Conservation (phyloP, 2,888 invertebrate species). For the Mesoligia furuncula region DNA sequence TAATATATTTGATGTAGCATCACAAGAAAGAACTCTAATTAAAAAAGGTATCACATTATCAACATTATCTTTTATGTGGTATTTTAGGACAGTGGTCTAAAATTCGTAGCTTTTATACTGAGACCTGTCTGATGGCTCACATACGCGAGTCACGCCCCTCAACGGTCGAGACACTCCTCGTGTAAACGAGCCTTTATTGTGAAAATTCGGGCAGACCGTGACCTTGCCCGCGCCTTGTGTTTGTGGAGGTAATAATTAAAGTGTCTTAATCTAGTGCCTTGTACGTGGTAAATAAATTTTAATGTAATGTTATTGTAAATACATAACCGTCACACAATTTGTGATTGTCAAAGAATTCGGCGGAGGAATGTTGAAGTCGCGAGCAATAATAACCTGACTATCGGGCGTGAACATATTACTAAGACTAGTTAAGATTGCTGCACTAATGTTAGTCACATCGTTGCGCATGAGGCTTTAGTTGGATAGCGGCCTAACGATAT, state of each 20-base stretch:
- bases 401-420: not conserved
- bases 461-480: not conserved
- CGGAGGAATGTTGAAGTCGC: not conserved
- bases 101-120: slow-evolving; percentile 15
- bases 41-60: slow-evolving; percentile 16
- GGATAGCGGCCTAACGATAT: slow-evolving; percentile 1
- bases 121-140: slow-evolving; percentile 9
- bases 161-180: not conserved
- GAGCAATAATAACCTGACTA: slow-evolving; percentile 20
- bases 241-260: slow-evolving; percentile 43
- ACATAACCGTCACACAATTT: slow-evolving; percentile 18
- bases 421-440: not conserved
- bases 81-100: slow-evolving; percentile 27
- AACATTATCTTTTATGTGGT: slow-evolving; percentile 30
- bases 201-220: slow-evolving; percentile 10
- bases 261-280: slow-evolving; percentile 67
- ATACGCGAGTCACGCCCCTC: not conserved
- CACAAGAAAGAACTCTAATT: slow-evolving; percentile 41
- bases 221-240: slow-evolving; percentile 19
- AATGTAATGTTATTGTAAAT: slow-evolving; percentile 48
- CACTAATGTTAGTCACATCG: slow-evolving; percentile 12
- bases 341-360: slow-evolving; percentile 14
- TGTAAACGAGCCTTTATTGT: slow-evolving; percentile 12
- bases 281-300: slow-evolving; percentile 49
- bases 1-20: slow-evolving; percentile 40